Evolutionary conservation across 2,113 vertebrate genomes (phyloP), one percentile per base, ranked within the genome.

Genomic region (Mola mola): DNA sequence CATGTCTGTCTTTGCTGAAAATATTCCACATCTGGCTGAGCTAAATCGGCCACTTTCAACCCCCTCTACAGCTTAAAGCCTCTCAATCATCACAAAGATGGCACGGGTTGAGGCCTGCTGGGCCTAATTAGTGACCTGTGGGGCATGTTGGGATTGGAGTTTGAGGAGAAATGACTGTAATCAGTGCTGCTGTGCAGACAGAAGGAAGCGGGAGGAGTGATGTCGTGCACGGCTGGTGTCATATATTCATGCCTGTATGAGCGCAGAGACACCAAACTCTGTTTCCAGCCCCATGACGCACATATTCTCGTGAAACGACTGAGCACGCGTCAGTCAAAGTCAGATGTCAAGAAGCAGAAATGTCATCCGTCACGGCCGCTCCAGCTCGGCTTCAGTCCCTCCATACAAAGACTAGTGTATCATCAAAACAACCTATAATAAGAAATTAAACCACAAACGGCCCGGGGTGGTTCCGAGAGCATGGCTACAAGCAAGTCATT

Each of bases 401-500:
- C 40, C 44, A 36, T 61, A 11, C 66, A 80, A 72, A 40, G 59
- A 77, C 25, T 41, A 38, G 46, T n/a, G 63, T 78, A 5, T 51
- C 72, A 82, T 82, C 71, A 77, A 73, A 72, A 72, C 22, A 62
- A n/a, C 64, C 55, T 76, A 11, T 83, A 75, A 87, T 87, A 78
- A 83, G 47, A 34, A 59, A 82, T 78, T 8, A 66, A 72, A 66
- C 71, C 73, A 72, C 58, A 26, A 67, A 50, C 5, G 2, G 52
- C 52, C 8, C 64, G 13, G 72, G 63, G 65, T 25, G 74, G 73
- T 57, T 80, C 70, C 8, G 15, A 36, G 21, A 57, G 56, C 16
- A 15, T 0, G 6, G 16, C 41, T 41, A 52, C 41, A 20, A 53
- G 60, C 47, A 50, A 72, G 58, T 67, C 79, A 52, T 87, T 84